These are phyloP conservation scores for Apogon talboti DNA, from an alignment of 2,797 vertebrate species.

Conservation along the genomic window DNA sequence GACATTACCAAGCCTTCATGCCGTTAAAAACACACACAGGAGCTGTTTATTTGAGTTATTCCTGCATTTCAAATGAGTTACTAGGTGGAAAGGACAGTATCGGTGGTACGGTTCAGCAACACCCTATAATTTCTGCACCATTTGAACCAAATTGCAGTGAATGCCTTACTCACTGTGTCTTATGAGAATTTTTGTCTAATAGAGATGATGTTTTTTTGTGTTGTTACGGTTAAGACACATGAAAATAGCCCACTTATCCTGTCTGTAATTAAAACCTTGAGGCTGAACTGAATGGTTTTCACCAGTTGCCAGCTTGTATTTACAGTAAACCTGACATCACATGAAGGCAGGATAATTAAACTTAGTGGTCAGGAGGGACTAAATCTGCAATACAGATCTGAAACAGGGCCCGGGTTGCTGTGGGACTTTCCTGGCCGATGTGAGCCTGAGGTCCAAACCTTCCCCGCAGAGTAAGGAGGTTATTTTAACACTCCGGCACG, in stretches of 20 bases:
- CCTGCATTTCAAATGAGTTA: too few relatives aligned
- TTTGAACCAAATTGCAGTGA: constrained; percentile 26
- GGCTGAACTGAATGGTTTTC: constrained; percentile 34
- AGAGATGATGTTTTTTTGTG: constrained; percentile 31
- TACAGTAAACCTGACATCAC: constrained; percentile 50
- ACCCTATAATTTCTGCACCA: constrained; percentile 30
- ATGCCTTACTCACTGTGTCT: constrained; percentile 24
- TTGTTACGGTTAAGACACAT: constrained; percentile 39
- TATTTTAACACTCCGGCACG: constrained; percentile 69
- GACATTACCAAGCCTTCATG: too few relatives aligned
- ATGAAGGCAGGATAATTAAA: constrained; percentile 46
- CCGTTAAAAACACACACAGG: too few relatives aligned
- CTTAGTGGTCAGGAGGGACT: constrained; percentile 42
- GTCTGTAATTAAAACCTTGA: constrained; percentile 40
- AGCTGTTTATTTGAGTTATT: too few relatives aligned
- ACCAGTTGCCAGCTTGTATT: constrained; percentile 45
- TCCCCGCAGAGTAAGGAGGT: constrained; percentile 62
- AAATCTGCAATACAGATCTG: constrained; percentile 53
- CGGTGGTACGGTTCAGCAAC: constrained; percentile 6
- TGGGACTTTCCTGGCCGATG: constrained; percentile 27
- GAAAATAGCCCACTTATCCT: constrained; percentile 38
- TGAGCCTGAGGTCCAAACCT: constrained; percentile 49
- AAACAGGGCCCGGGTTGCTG: constrained; percentile 46
- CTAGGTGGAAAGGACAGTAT: constrained; percentile 43
- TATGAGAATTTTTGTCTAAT: constrained; percentile 31